These are phyloP conservation scores for Napeogenes inachia DNA, from an alignment of 2,888 invertebrate species.

Conservation along the genomic window DNA sequence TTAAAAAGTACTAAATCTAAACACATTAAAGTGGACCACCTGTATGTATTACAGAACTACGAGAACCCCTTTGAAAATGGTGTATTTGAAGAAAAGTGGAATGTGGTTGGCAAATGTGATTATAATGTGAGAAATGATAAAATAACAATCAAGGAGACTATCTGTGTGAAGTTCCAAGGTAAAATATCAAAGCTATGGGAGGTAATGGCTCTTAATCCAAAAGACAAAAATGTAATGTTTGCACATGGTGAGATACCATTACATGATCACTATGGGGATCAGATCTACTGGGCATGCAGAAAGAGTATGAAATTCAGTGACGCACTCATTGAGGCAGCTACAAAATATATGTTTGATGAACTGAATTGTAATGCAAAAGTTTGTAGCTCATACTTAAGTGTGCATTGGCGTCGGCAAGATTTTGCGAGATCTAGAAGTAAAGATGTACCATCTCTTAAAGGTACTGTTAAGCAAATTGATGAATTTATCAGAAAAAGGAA, in stretches of 20 bases:
- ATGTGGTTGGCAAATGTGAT: slow-evolving; percentile 78
- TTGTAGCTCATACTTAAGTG: slow-evolving; percentile 86
- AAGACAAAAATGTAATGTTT: slow-evolving; percentile 79
- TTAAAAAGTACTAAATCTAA: slow-evolving; percentile 53
- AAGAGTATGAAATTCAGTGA: slow-evolving; percentile 94
- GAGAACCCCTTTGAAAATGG: slow-evolving; percentile 89
- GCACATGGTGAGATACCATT: slow-evolving; percentile 91
- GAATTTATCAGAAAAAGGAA: slow-evolving; percentile 75
- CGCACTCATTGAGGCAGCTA: slow-evolving; percentile 81
- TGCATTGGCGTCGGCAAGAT: slow-evolving; percentile 93
- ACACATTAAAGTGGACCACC: slow-evolving; percentile 80
- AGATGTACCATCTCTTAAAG: slow-evolving; percentile 86
- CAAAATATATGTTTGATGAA: slow-evolving; percentile 71
- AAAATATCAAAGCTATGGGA: slow-evolving; percentile 80
- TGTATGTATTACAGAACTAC: slow-evolving; percentile 90
- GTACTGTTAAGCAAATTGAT: slow-evolving; percentile 85
- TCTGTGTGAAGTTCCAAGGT: slow-evolving; percentile 92
- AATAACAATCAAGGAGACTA: slow-evolving; percentile 79
- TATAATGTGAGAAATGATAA: slow-evolving; percentile 76
- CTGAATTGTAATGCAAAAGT: slow-evolving; percentile 46
- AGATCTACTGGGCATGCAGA: slow-evolving; percentile 89
- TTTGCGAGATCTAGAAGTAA: slow-evolving; percentile 85
- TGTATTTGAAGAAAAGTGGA: slow-evolving; percentile 89
- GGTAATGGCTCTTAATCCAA: slow-evolving; percentile 68
- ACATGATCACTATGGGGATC: slow-evolving; percentile 91